phyloP scores from a whole-genome alignment of 2,888 invertebrate genomes.

The Eupithecia abbreviata region DNA sequence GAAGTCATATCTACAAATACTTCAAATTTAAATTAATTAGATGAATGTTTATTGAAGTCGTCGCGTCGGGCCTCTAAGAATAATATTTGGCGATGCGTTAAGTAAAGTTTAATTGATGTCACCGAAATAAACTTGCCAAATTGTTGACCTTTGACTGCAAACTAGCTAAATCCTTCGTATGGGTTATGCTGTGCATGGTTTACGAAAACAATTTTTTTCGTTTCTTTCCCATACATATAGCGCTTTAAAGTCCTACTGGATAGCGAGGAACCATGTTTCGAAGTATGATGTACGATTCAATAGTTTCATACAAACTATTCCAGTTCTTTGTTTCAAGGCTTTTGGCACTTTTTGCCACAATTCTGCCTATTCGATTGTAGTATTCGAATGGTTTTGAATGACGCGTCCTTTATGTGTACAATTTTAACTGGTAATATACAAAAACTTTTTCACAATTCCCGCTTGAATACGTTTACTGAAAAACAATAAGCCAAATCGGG shows the following conservation, averaged over 20 bases:
- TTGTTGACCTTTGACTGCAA: slow-evolving; percentile 6
- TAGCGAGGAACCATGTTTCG: background rate
- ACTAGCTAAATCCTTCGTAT: background rate
- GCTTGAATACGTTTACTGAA: too few species aligned
- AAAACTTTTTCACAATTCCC: too few species aligned
- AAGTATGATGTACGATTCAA: background rate
- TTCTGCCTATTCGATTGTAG: background rate
- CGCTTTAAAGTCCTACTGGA: background rate
- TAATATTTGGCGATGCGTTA: slow-evolving; percentile 6
- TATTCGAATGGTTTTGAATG: background rate
- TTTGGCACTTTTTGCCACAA: background rate
- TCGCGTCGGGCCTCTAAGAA: background rate
- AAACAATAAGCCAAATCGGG: too few species aligned
- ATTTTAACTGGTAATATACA: too few species aligned
- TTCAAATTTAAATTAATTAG: slow-evolving; percentile 15
- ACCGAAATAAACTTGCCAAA: background rate
- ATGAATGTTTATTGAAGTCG: background rate
- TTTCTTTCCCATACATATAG: background rate
- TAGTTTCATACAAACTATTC: background rate
- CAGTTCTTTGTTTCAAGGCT: background rate
- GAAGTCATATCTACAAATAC: background rate
- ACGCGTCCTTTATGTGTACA: too few species aligned
- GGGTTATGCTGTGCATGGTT: background rate
- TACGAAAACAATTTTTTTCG: background rate
- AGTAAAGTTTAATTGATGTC: slow-evolving; percentile 1